These are phyloP conservation scores for Carterocephalus palaemon DNA, from an alignment of 2,888 invertebrate species.

Conservation along the genomic window DNA sequence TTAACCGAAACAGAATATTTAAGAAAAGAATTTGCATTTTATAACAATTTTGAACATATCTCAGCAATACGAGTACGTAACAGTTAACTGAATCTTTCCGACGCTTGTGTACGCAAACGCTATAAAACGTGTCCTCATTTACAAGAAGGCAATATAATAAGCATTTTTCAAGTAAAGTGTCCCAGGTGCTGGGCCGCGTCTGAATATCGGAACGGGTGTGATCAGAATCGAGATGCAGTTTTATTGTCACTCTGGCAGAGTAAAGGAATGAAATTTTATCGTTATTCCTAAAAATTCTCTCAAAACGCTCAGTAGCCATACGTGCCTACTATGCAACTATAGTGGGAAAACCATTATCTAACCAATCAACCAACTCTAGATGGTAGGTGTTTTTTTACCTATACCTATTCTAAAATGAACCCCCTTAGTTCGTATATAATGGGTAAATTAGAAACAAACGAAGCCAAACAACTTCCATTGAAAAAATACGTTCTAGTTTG, in stretches of 20 bases:
- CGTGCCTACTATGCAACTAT: conserved; percentile 36
- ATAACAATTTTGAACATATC: conserved; percentile 12
- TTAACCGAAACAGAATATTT: too few relatives aligned
- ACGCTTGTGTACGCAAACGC: conserved; percentile 20
- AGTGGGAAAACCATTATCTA: too few relatives aligned
- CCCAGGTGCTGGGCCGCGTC: conserved; percentile 68
- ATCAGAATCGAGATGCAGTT: conserved; percentile 76
- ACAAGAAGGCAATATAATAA: conserved; percentile 65
- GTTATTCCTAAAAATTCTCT: conserved; percentile 49
- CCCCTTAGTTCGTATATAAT: too few relatives aligned
- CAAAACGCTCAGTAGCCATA: conserved; percentile 39
- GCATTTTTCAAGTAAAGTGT: conserved; percentile 62
- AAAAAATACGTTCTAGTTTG: too few relatives aligned
- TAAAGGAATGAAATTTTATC: conserved; percentile 66
- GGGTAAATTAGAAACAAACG: too few relatives aligned
- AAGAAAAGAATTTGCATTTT: too few relatives aligned
- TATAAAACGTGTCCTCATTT: conserved; percentile 53
- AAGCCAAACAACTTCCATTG: too few relatives aligned
- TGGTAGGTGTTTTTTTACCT: too few relatives aligned
- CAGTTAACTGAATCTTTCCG: conserved; percentile 14
- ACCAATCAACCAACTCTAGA: too few relatives aligned
- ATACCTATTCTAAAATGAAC: too few relatives aligned
- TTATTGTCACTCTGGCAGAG: conserved; percentile 68
- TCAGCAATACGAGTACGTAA: conserved; percentile 7
- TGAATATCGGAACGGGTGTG: conserved; percentile 73